phyloP scores from a whole-genome alignment of 1,140 invertebrate genomes.

The Lepidurus apus region DNA sequence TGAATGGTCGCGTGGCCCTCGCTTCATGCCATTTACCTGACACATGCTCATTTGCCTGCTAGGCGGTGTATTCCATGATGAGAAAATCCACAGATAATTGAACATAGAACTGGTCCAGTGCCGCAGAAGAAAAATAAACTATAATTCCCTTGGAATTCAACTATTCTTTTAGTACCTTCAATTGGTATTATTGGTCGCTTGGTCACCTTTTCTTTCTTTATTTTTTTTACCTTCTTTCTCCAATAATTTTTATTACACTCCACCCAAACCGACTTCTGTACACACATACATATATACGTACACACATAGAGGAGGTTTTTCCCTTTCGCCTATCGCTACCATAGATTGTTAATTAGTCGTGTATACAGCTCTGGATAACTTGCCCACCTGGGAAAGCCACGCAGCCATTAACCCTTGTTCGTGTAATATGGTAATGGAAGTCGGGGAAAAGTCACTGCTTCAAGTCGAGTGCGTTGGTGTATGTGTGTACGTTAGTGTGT shows the following conservation, averaged over 20 bases:
- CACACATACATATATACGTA: too few species aligned
- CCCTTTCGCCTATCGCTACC: not conserved
- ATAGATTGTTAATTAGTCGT: conserved; percentile 15
- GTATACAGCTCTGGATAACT: not conserved
- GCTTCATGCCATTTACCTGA: conserved; percentile 21
- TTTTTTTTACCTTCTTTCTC: not conserved
- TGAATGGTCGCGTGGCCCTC: conserved; percentile 20
- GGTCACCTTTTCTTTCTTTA: not conserved
- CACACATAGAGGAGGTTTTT: not conserved
- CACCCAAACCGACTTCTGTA: too few species aligned
- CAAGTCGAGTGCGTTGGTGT: not conserved
- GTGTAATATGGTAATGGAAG: conserved; percentile 18
- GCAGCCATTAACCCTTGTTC: conserved; percentile 4
- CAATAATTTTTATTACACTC: not conserved
- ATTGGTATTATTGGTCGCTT: too few species aligned
- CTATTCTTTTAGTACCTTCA: not conserved
- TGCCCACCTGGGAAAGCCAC: conserved; percentile 8
- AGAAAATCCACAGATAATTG: conserved; percentile 16
- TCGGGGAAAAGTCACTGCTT: not conserved
- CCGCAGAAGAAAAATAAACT: too few species aligned
- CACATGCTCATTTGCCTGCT: conserved; percentile 9
- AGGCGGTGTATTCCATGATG: not conserved
- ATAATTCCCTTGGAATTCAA: not conserved
- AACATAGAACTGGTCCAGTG: not conserved
- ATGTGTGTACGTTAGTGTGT: not conserved